Conservation (phyloP, 1,140 invertebrate genomes). For the Lepidurus arcticus region DNA sequence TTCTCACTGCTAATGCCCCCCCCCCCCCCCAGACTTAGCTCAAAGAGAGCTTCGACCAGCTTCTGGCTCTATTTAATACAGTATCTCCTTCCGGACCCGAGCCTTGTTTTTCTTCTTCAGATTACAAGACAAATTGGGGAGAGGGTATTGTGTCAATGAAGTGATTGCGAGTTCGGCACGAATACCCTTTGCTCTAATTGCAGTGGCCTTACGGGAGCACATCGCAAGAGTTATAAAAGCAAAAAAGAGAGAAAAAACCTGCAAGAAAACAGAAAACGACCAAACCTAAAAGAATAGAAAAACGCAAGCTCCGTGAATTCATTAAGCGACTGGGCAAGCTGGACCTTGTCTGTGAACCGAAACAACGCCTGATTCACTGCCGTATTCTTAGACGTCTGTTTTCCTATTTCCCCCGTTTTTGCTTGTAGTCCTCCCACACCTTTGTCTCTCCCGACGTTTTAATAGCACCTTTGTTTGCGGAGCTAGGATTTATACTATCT, state of each 20-base stretch:
- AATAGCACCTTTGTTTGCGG: no score
- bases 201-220: neutral
- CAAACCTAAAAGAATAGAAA: neutral
- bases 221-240: neutral
- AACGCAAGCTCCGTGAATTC: neutral
- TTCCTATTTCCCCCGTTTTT: neutral
- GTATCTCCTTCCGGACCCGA: neutral
- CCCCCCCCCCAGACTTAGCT: neutral
- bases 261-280: neutral
- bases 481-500: neutral
- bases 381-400: neutral
- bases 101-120: slow-evolving; percentile 4
- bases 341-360: neutral
- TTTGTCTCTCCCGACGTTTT: no score
- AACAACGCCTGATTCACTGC: slow-evolving; percentile 8
- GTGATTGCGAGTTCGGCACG: slow-evolving; percentile 10
- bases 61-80: neutral
- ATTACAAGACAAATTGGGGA: slow-evolving; percentile 1
- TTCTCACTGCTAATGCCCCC: neutral
- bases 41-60: neutral
- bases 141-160: neutral
- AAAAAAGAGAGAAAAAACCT: no score
- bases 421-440: neutral
- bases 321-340: neutral
- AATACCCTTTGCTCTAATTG: neutral